Evolutionary conservation across 2,113 vertebrate genomes (phyloP), one percentile per base, ranked within the genome.

Genomic region (Xiphorhynchus elegans): DNA sequence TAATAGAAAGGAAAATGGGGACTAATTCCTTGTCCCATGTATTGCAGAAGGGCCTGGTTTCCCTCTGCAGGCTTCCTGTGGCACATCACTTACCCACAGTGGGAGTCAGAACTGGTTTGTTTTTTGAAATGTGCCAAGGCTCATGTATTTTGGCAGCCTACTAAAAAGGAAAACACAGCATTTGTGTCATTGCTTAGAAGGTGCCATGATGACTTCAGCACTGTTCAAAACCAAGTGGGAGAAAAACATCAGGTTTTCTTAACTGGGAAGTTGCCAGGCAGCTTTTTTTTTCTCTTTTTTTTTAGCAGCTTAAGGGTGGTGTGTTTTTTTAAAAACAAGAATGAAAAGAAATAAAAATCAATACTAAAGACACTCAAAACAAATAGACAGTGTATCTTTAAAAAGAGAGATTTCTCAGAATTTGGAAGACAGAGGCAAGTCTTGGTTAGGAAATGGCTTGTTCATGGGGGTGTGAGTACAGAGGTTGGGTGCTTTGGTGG

Each of bases 331-430:
- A 59, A 23, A 21, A 49, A 42, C 24, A 59, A 5, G 62, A 72
- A 55, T 17, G 42, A 70, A 83, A 40, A 60, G 46, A 80, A 85
- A 47, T 67, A 66, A 52, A 84, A 79, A 58, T 68, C 47, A 39
- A 53, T 85, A 37, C 26, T 74, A 28, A 73, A 84, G 92, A 47
- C 4, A 4, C 53, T 59, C 28, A 46, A 50, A 86, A 76, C 42
- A 66, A 68, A 69, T 19, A 59, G 92, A 74, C 84, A 70, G 88
- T 88, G 91, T 92, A 7, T 74, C 88, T 77, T 96, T 95, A 84
- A 96, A 89, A 97, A 94, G 88, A 86, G 70, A 78, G 83, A 53
- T 80, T 47, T 42, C 66, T 46, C 28, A 37, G 46, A 44, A 28
- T 50, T 33, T 21, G 28, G 63, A 74, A 47, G 75, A 8, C 50